These are phyloP conservation scores for Alviniconcha marisindica DNA, from an alignment of 1,140 invertebrate species.

Conservation along the genomic window DNA sequence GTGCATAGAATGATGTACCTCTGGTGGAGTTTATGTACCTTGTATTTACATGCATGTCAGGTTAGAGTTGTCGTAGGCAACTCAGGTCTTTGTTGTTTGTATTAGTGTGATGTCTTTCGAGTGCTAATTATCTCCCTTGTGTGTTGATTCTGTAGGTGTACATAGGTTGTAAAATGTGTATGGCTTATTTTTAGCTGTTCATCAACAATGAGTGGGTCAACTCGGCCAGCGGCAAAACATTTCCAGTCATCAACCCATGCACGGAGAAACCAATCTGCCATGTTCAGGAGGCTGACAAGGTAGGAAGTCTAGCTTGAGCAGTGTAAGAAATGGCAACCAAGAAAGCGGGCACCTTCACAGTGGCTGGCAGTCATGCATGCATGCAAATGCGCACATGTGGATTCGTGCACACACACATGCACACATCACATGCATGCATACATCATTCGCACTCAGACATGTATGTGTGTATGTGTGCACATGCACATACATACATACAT, in stretches of 20 bases:
- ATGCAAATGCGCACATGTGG: neutral
- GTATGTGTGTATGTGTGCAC: neutral
- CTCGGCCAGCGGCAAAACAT: constrained; percentile 89
- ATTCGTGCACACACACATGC: neutral
- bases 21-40: no score
- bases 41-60: no score
- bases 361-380: neutral
- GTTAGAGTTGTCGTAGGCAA: no score
- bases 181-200: constrained; percentile 85
- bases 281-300: constrained; percentile 90
- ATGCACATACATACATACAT: neutral
- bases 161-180: no score
- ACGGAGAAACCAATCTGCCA: constrained; percentile 87
- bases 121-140: no score
- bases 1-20: no score
- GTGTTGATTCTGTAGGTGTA: no score
- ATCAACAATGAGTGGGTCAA: constrained; percentile 96
- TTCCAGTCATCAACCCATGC: constrained; percentile 90
- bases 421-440: neutral
- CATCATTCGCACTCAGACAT: neutral
- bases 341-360: no score
- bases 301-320: no score
- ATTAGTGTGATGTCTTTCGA: no score
- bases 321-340: no score
- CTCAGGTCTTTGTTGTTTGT: no score